Conservation (phyloP, 1,140 invertebrate genomes). For the Belonocnema kinseyi region DNA sequence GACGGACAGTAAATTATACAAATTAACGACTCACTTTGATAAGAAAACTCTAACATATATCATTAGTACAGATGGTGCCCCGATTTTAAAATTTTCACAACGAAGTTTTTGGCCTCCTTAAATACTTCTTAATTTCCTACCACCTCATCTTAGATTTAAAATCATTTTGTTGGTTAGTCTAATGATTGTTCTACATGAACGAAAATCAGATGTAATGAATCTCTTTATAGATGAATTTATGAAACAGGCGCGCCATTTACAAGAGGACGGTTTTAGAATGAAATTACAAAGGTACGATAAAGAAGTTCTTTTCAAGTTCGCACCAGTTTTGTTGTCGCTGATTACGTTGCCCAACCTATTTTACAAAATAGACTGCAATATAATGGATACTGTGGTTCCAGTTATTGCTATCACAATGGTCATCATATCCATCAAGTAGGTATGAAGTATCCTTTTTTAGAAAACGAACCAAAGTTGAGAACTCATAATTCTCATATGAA, state of each 20-base stretch:
- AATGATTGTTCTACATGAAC: slow-evolving; percentile 34
- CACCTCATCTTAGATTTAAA: background rate
- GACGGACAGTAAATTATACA: background rate
- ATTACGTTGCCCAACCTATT: slow-evolving; percentile 39
- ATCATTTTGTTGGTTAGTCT: too few relatives aligned
- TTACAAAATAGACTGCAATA: too few relatives aligned
- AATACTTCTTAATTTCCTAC: slow-evolving; percentile 9
- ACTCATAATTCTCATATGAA: slow-evolving; percentile 40
- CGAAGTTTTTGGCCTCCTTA: slow-evolving; percentile 24
- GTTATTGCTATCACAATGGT: slow-evolving; percentile 40
- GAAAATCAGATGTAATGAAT: slow-evolving; percentile 37
- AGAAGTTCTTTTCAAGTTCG: slow-evolving; percentile 33
- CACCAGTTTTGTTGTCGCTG: slow-evolving; percentile 1
- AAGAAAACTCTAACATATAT: slow-evolving; percentile 16
- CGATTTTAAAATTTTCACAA: slow-evolving; percentile 30
- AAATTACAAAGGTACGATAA: slow-evolving; percentile 16
- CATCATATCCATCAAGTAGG: background rate
- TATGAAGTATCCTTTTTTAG: slow-evolving; percentile 35
- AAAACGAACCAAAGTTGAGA: slow-evolving; percentile 25
- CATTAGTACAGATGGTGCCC: slow-evolving; percentile 32
- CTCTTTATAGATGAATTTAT: slow-evolving; percentile 38
- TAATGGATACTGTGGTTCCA: slow-evolving; percentile 26
- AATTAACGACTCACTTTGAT: background rate
- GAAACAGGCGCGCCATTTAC: slow-evolving; percentile 35
- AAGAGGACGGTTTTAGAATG: slow-evolving; percentile 13